These are phyloP conservation scores for Athetis lepigone DNA, from an alignment of 2,888 invertebrate species.

Conservation along the genomic window DNA sequence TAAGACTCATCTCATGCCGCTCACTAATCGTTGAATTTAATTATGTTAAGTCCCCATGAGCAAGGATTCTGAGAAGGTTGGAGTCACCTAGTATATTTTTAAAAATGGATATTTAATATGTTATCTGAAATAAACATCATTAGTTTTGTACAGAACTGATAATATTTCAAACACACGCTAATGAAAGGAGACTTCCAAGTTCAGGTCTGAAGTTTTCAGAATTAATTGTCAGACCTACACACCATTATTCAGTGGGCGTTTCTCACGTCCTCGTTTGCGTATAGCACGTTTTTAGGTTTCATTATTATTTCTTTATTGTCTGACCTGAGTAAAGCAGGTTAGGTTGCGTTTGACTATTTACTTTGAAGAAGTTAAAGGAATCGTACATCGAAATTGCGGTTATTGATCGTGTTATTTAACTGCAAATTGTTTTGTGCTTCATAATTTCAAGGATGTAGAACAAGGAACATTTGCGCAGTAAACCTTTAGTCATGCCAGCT, in stretches of 20 bases:
- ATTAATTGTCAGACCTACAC: too few species aligned
- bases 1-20: slow-evolving; percentile 7
- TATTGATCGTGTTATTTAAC: slow-evolving; percentile 25
- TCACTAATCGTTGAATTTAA: slow-evolving; percentile 27
- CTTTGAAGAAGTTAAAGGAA: neutral
- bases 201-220: too few species aligned
- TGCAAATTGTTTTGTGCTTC: slow-evolving; percentile 12
- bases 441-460: slow-evolving; percentile 22
- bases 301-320: too few species aligned
- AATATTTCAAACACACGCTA: too few species aligned
- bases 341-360: neutral
- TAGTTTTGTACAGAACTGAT: neutral
- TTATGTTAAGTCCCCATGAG: slow-evolving; percentile 26
- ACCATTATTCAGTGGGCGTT: too few species aligned
- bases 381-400: slow-evolving; percentile 1
- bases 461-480: slow-evolving; percentile 32
- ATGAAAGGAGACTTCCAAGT: too few species aligned
- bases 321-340: too few species aligned
- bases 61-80: slow-evolving; percentile 31
- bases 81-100: slow-evolving; percentile 1
- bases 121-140: neutral
- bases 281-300: too few species aligned
- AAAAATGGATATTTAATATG: slow-evolving; percentile 10
- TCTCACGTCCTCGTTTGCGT: too few species aligned
- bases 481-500: slow-evolving; percentile 51